Percentiles rank a stretch among this genome's conserved stretches.
Conservation (phyloP, 2,888 invertebrate genomes). For the Leptura quadrifasciata region DNA sequence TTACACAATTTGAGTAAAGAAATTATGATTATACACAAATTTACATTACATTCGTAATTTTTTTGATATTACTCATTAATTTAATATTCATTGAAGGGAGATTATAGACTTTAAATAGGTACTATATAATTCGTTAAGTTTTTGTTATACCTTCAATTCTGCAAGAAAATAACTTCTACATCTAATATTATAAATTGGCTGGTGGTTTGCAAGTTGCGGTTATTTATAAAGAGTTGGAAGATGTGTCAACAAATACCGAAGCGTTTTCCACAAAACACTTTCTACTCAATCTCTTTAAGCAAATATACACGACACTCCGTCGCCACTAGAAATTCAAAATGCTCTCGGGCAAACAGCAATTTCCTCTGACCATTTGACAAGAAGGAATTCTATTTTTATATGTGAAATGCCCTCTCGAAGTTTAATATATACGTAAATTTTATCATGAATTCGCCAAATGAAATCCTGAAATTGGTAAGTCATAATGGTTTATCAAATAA, state of each 20-base stretch:
- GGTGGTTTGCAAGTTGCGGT: neutral
- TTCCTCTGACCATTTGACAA: constrained; percentile 39
- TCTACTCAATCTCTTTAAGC: constrained; percentile 33
- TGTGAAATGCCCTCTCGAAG: constrained; percentile 32
- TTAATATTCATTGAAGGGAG: too few species aligned
- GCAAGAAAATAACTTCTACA: neutral
- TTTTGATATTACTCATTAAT: too few species aligned
- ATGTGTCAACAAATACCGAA: constrained; percentile 18
- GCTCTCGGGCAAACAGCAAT: constrained; percentile 31
- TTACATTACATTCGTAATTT: too few species aligned
- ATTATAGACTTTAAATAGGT: too few species aligned
- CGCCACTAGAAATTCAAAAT: constrained; percentile 34
- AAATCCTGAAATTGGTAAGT: too few species aligned
- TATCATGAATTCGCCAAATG: too few species aligned
- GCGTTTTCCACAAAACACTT: constrained; percentile 14
- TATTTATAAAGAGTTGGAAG: constrained; percentile 10
- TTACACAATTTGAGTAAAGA: too few species aligned
- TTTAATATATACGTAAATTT: constrained; percentile 42
- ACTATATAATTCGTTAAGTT: too few species aligned
- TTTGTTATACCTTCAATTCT: neutral
- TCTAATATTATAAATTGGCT: neutral
- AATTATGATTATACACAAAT: too few species aligned
- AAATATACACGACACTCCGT: constrained; percentile 28
- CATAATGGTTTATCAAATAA: too few species aligned
- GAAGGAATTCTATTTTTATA: constrained; percentile 38